phyloP scores from a whole-genome alignment of 2,888 invertebrate species.

The Stenichneumon culpator region DNA sequence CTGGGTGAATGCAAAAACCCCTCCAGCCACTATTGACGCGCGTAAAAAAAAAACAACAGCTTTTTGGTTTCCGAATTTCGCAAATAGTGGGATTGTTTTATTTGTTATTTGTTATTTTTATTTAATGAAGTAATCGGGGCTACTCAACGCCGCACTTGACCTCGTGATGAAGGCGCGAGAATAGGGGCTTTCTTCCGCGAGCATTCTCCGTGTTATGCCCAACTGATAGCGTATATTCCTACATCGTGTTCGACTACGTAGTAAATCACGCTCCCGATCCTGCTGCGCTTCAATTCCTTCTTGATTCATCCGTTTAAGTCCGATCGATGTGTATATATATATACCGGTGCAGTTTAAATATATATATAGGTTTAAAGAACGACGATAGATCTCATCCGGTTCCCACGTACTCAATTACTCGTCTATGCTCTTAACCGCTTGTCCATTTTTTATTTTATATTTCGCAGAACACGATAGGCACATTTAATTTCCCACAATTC shows the following conservation, averaged over 20 bases:
- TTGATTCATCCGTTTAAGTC: conserved; percentile 62
- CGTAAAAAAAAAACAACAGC: neutral
- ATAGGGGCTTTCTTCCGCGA: conserved; percentile 51
- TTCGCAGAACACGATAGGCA: neutral
- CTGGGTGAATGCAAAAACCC: conserved; percentile 10
- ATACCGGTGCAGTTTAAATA: conserved; percentile 24
- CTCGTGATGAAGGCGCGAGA: conserved; percentile 52
- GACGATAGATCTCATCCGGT: conserved; percentile 70
- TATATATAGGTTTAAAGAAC: conserved; percentile 39
- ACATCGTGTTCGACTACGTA: conserved; percentile 62
- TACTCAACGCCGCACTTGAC: conserved; percentile 35
- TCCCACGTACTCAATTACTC: conserved; percentile 73
- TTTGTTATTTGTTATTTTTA: neutral
- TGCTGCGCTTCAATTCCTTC: conserved; percentile 64
- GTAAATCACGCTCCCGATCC: conserved; percentile 65
- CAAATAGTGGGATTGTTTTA: neutral
- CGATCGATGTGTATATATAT: conserved; percentile 39
- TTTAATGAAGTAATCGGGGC: conserved; percentile 3
- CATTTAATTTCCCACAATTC: too few species aligned
- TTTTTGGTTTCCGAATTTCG: too few species aligned
- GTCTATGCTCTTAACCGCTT: conserved; percentile 50
- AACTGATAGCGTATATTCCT: conserved; percentile 29
- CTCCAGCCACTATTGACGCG: conserved; percentile 8
- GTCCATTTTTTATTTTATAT: conserved; percentile 22
- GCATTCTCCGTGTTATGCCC: conserved; percentile 30